Evolutionary conservation across 2,113 vertebrate species (phyloP), one percentile per base, ranked within the genome.

Genomic region (Zosterops borbonicus): DNA sequence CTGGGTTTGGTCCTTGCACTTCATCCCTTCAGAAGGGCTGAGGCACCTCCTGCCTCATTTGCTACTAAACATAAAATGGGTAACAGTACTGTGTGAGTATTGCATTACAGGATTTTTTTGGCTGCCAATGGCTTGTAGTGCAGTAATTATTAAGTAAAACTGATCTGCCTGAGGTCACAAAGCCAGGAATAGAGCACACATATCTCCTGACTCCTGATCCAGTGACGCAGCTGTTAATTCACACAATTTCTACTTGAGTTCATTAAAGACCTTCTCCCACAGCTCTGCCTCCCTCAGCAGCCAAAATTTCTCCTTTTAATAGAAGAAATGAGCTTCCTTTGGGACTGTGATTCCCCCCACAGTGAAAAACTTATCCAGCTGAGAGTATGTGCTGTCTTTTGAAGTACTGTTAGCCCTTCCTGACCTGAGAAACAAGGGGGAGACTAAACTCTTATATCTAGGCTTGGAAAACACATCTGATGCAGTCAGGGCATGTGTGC

Each of bases 211-310:
- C 60, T 90, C 27, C 83, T 1, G 2, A 31, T 83, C 60, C 53
- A 49, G 91, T 58, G 80, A 83, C 0, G 0, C 79, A 95, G 83
- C 83, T 95, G 83, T 78, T 92, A 94, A 94, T 92, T 89, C 73
- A 78, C 5, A 7, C 73, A 17, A 49, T 86, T 92, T 95, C 64
- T 89, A 9, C 88, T 91, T 19, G 24, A 75, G 52, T 91, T 96
- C 92, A 87, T 94, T 93, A 97, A 94, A 95, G 93, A 78, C 49
- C 52, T 78, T 84, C 35, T 96, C 80, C 80, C 64, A 71, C 56
- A 94, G 91, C 60, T 77, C 73, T 95, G 60, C 56, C 52, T 90
- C 56, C 80, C 49, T 89, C 29, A 49, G 77, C 77, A 87, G 77
- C 65, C 80, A 75, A 90, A 91, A 60, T 12, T 84, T 84, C 41